phyloP scores from a whole-genome alignment of 2,113 vertebrate genomes.

The Boleophthalmus pectinirostris region DNA sequence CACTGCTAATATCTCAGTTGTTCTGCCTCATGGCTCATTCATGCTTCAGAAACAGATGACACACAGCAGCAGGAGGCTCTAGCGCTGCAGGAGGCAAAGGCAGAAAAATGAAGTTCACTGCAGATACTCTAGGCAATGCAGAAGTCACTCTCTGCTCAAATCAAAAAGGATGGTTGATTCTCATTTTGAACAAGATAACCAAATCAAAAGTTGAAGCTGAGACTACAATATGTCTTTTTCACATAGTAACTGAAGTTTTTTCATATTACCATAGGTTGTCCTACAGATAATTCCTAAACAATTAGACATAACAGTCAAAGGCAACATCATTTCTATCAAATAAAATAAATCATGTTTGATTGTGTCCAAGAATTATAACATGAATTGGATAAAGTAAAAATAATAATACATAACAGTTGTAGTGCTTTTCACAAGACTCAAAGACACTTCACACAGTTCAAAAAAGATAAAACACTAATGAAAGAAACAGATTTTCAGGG shows the following conservation, averaged over 20 bases:
- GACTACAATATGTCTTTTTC: neutral
- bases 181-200: neutral
- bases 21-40: constrained; percentile 1
- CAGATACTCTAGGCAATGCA: constrained; percentile 12
- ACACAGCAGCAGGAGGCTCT: constrained; percentile 21
- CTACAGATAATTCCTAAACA: no score
- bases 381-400: neutral
- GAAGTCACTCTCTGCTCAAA: neutral
- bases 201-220: neutral
- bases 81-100: constrained; percentile 17
- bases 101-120: constrained; percentile 31
- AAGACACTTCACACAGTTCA: no score
- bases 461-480: no score
- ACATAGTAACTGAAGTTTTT: neutral
- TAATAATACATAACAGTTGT: no score
- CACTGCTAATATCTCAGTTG: constrained; percentile 16
- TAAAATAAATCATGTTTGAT: no score
- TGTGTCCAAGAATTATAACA: neutral
- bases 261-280: no score
- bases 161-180: neutral
- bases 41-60: constrained; percentile 24
- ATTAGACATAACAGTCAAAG: neutral
- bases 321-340: neutral
- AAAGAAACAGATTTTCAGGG: no score
- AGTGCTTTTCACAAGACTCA: no score